A percentile compares a stretch with the other conserved stretches of the same genome.
phyloP scores from a whole-genome alignment of 1,140 invertebrate genomes.

The Ephestia elutella region DNA sequence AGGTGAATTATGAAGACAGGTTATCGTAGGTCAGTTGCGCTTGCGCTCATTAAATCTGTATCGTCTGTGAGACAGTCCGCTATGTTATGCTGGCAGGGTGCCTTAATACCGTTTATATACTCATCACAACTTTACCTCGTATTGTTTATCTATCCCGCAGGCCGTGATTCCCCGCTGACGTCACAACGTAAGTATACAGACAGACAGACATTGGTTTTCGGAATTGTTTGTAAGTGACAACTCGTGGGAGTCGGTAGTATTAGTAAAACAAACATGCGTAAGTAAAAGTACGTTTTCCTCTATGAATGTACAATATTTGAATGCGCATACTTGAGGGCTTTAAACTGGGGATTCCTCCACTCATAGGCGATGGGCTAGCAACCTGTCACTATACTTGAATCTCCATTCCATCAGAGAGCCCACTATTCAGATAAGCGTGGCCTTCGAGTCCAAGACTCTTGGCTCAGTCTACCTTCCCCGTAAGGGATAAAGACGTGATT shows the following conservation, averaged over 20 bases:
- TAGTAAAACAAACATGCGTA: too few species aligned
- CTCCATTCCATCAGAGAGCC: too few species aligned
- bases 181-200: neutral
- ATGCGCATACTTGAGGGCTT: too few species aligned
- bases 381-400: too few species aligned
- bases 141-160: neutral
- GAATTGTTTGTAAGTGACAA: neutral
- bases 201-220: neutral
- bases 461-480: too few species aligned
- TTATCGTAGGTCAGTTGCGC: neutral
- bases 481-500: too few species aligned
- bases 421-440: too few species aligned
- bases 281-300: too few species aligned
- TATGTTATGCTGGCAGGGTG: neutral
- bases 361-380: too few species aligned
- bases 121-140: neutral
- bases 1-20: neutral
- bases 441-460: too few species aligned
- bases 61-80: neutral
- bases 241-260: neutral
- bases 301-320: too few species aligned
- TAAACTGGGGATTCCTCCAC: too few species aligned
- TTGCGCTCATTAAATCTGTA: neutral
- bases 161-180: neutral
- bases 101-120: neutral